Evolutionary conservation across 2,797 vertebrate genomes (phyloP), one percentile per base, ranked within the genome.

Genomic region (Decapterus maruadsi): DNA sequence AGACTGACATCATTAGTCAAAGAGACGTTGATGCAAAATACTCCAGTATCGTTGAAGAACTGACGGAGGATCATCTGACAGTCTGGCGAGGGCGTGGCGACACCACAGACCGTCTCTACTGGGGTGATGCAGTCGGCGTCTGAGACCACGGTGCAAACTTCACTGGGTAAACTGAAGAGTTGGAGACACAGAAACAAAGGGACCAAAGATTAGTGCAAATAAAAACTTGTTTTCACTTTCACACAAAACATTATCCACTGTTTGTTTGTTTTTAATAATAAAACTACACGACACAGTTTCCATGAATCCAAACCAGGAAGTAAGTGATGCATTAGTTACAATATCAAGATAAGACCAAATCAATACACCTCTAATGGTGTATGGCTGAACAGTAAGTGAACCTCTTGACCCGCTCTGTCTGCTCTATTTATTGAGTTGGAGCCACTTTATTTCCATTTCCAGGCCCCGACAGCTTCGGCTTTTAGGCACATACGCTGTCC

Each of bases 1-100:
- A 99, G 92, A 82, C 97, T 96, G 77, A 96, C 96, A 22, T 96
- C 94, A 77, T 97, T 96, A 70, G 97, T 95, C 90, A 99, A 70
- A 29, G 97, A 97, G 67, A 99, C 96, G 57, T 99, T 99, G 77
- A 99, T 94, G 86, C 98, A 99, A 91, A 97, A 99, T 42, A 95
- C 93, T 10, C 98, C 98, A 0, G 96, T 95, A 29, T 96, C 92
- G 51, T 96, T 97, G 87, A 99, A 97, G 83, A 93, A 95, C 89
- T 97, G 97, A 2, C 96, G 95, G 63, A 99, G 94, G 80, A 98
- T 93, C 70, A 99, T 90, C 84, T 97, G 96, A 83, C 98, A 99
- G 83, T 96, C 95, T 11, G 96, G 93, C 14, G 94, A 93, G 0
- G 97, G 96, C 1, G 89, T 55, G 65, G 96, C 96, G 2, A 89